Conservation (phyloP, 2,797 vertebrate genomes). For the Aplochiton taeniatus region DNA sequence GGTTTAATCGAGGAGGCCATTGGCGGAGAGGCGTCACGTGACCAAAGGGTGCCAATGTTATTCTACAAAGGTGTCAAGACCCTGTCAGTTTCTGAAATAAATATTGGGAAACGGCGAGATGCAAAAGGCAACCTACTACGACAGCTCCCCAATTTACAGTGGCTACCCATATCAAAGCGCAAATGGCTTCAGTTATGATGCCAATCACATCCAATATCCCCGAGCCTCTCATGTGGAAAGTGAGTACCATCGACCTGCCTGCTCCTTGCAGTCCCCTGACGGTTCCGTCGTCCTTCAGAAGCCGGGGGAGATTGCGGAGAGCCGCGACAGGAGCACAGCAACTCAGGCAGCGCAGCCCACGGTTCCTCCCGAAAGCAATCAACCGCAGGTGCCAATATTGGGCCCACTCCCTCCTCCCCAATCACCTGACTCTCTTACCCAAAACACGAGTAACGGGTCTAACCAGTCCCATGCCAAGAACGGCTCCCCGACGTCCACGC, state of each 20-base stretch:
- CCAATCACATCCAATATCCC: constrained; percentile 95
- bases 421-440: constrained; percentile 82
- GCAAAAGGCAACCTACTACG: constrained; percentile 99
- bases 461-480: constrained; percentile 82
- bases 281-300: constrained; percentile 86
- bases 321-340: constrained; percentile 86
- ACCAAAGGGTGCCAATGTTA: constrained; percentile 99
- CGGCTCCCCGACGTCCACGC: constrained; percentile 83
- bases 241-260: constrained; percentile 95
- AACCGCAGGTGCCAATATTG: constrained; percentile 70
- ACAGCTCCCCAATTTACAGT: constrained; percentile 98
- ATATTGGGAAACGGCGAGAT: constrained; percentile 99
- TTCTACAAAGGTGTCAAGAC: constrained; percentile 99
- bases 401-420: constrained; percentile 75
- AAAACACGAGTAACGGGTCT: constrained; percentile 84
- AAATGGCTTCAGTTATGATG: constrained; percentile 98
- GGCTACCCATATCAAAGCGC: constrained; percentile 98
- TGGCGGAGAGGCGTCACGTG: constrained; percentile 98
- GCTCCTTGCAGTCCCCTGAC: constrained; percentile 92
- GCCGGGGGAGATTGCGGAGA: constrained; percentile 88
- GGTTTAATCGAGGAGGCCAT: constrained; percentile 95
- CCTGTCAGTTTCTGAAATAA: constrained; percentile 99
- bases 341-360: constrained; percentile 82
- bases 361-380: constrained; percentile 79
- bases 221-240: constrained; percentile 89